Conservation (phyloP, 2,888 invertebrate species). For the Meandrusa payeni region DNA sequence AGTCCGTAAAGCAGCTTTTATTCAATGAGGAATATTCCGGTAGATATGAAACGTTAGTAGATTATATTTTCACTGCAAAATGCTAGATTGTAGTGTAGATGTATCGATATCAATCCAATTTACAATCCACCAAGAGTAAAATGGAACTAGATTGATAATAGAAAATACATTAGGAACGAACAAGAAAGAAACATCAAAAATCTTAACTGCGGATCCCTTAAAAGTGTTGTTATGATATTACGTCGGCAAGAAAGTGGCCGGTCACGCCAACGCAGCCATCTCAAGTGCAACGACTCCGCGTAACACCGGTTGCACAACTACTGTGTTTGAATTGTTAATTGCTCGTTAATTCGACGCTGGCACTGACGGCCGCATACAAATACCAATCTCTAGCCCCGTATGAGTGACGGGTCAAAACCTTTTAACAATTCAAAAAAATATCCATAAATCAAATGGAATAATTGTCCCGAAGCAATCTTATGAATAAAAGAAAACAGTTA, state of each 20-base stretch:
- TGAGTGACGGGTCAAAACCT: neutral
- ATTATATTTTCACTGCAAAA: no score
- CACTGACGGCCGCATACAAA: conserved; percentile 10
- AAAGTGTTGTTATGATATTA: conserved; percentile 5
- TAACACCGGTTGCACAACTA: conserved; percentile 35
- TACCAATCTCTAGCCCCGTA: conserved; percentile 2
- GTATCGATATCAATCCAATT: no score
- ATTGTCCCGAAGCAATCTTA: neutral
- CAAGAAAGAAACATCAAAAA: no score
- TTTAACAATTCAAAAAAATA: conserved; percentile 7
- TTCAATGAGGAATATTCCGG: no score
- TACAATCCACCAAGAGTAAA: no score
- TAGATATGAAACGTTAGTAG: no score
- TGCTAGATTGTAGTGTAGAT: no score
- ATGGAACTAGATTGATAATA: no score
- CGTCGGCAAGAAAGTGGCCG: conserved; percentile 23
- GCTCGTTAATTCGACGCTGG: conserved; percentile 27
- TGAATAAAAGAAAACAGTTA: no score
- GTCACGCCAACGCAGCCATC: conserved; percentile 24
- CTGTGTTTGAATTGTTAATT: conserved; percentile 36
- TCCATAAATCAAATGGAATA: conserved; percentile 12
- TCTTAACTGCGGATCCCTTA: conserved; percentile 5
- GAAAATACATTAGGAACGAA: no score
- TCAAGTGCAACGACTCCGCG: conserved; percentile 31
- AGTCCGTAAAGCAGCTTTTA: no score